Percentiles rank a stretch among this genome's conserved stretches.
These are phyloP conservation scores for Tiliacea citrago DNA, from an alignment of 2,888 invertebrate species.

Conservation along the genomic window DNA sequence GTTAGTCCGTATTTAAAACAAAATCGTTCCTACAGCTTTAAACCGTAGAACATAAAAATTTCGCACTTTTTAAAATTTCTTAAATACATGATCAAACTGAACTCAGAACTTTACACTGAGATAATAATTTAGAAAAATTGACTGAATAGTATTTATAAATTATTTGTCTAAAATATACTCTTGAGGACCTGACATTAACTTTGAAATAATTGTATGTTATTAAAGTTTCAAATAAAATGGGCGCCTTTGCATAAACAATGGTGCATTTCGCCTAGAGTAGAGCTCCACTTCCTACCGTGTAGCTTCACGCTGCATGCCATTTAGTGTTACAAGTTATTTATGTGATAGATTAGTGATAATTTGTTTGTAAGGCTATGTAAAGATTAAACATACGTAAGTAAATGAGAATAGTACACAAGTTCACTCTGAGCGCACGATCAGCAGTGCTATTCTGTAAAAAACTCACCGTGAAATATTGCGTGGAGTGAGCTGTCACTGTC, in stretches of 20 bases:
- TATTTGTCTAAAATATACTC: conserved; percentile 64
- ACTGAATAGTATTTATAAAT: conserved; percentile 69
- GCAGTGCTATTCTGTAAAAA: too few relatives aligned
- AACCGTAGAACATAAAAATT: conserved; percentile 32
- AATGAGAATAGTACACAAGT: conserved; percentile 53
- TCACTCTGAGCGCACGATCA: conserved; percentile 22
- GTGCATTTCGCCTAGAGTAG: conserved; percentile 18
- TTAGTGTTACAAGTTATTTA: conserved; percentile 66
- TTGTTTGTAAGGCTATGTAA: conserved; percentile 57
- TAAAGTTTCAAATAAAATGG: conserved; percentile 25
- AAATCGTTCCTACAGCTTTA: conserved; percentile 58
- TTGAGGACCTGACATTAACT: conserved; percentile 29
- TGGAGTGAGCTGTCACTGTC: too few relatives aligned
- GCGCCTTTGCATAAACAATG: conserved; percentile 1
- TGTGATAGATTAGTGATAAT: conserved; percentile 79
- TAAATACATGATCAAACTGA: conserved; percentile 28
- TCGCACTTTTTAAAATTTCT: conserved; percentile 16
- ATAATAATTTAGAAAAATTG: conserved; percentile 56
- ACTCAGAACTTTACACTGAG: conserved; percentile 29
- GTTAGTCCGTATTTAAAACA: conserved; percentile 60
- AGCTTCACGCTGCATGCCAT: conserved; percentile 49
- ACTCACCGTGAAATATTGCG: too few relatives aligned
- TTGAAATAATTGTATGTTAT: conserved; percentile 37
- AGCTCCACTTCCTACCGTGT: conserved; percentile 14
- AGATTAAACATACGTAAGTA: conserved; percentile 41